A percentile compares a stretch with the other conserved stretches of the same genome.
phyloP scores from a whole-genome alignment of 2,797 vertebrate genomes.

The Takifugu ocellatus region DNA sequence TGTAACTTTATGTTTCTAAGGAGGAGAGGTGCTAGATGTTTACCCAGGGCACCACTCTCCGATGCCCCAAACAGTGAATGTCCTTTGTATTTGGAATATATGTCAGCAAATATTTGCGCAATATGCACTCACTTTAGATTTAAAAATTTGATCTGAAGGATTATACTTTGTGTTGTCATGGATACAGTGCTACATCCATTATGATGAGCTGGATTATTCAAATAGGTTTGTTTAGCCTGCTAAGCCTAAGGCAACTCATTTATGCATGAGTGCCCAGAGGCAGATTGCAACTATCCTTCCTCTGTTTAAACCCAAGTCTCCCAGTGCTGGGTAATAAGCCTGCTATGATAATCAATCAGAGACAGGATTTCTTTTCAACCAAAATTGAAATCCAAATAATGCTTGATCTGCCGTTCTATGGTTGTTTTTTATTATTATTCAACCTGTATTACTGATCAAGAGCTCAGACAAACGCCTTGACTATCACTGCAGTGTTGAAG shows the following conservation, averaged over 20 bases:
- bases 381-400: slow-evolving; percentile 43
- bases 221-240: slow-evolving; percentile 59
- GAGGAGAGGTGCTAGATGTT: too few relatives aligned
- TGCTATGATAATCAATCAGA: slow-evolving; percentile 57
- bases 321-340: slow-evolving; percentile 41
- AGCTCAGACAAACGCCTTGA: too few relatives aligned
- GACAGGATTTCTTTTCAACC: slow-evolving; percentile 8
- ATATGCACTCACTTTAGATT: slow-evolving; percentile 11
- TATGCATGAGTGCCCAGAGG: slow-evolving; percentile 54
- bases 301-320: slow-evolving; percentile 43
- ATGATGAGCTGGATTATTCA: slow-evolving; percentile 65
- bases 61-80: neutral
- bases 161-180: slow-evolving; percentile 39
- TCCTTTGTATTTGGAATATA: slow-evolving; percentile 4
- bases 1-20: too few relatives aligned
- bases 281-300: slow-evolving; percentile 47
- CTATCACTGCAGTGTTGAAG: slow-evolving; percentile 5
- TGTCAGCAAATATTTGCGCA: slow-evolving; percentile 12
- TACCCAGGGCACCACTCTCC: too few relatives aligned
- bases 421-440: slow-evolving; percentile 3
- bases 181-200: slow-evolving; percentile 43
- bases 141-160: slow-evolving; percentile 20
- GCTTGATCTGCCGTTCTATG: slow-evolving; percentile 16
- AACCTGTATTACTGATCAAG: too few relatives aligned
- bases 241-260: slow-evolving; percentile 53